Evolutionary conservation across 2,113 vertebrate genomes (phyloP).

Genomic region (Prunella himalayana): DNA sequence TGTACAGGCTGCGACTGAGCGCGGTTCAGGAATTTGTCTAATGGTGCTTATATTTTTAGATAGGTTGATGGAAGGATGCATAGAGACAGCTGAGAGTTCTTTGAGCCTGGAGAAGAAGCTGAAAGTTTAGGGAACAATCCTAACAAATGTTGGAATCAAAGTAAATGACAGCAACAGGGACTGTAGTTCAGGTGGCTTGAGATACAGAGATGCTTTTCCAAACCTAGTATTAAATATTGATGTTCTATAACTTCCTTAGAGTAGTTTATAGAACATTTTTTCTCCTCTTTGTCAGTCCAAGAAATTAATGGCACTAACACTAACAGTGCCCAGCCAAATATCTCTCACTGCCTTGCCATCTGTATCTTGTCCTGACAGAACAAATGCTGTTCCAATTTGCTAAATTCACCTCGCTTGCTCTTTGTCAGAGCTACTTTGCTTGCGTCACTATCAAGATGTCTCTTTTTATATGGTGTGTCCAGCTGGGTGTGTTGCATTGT

Average conservation of each 20-base stretch:
- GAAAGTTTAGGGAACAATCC: neutral
- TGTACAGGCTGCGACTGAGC: accelerated
- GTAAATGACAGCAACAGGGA: neutral
- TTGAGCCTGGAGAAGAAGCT: neutral
- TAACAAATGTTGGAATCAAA: neutral
- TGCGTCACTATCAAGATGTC: neutral
- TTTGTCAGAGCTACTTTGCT: neutral
- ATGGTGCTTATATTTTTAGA: neutral
- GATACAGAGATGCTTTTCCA: neutral
- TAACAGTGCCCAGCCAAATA: slow-evolving; percentile 2
- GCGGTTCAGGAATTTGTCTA: neutral
- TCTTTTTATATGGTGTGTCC: neutral
- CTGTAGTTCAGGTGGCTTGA: neutral
- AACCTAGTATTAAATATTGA: neutral
- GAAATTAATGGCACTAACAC: neutral
- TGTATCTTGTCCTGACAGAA: slow-evolving; percentile 14
- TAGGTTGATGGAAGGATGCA: neutral
- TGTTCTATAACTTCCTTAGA: neutral
- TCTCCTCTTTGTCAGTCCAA: neutral
- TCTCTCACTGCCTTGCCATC: slow-evolving; percentile 51
- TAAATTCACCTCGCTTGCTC: slow-evolving; percentile 5
- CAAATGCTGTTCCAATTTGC: neutral
- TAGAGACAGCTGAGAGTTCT: neutral
- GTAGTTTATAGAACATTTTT: neutral
- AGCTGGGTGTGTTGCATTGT: neutral